Base-by-base conservation (phyloP, 2,888 invertebrate genomes). In the Brachylomia viminalis region DNA sequence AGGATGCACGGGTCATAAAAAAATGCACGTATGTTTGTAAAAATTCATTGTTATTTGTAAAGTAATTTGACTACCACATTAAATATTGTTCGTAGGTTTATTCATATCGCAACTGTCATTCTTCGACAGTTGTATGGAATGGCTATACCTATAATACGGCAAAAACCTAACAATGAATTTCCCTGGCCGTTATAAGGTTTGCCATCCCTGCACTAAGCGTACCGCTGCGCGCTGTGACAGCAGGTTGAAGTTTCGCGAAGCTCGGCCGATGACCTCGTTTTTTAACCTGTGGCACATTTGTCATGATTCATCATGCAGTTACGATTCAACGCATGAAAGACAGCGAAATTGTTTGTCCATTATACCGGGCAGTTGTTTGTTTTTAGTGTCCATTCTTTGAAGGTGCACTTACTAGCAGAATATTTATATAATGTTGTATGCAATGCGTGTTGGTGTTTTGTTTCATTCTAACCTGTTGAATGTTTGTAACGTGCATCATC, bases 271-370 rank as follows among this genome's bases (percentile, higher is more conserved):
- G 89, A 90, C 91, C 91, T 88, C 84, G 84, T 86, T 88, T 83
- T 88, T 84, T 81, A 79, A 77, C 64, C 72, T 79, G 82, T 78
- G 84, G 80, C 76, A 81, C 72, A 78, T 84, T 85, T 80, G 71
- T 72, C 77, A 83, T 92, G 91, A 92, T 85, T 92, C 92, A 92
- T 90, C 86, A 79, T 80, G 81, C 85, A 86, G 87, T 86, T 82
- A 75, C 87, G 61, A 87, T 88, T 85, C 86, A 77, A 80, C 71
- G 79, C 77, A 84, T 85, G 74, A 80, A 70, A 75, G 56, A 70
- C 78, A 61, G 70, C 45, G 30, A 75, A 77, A 79, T 80, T 86
- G 42, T 80, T 87, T 85, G 81, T 77, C 62, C 76, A 47, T n/a
- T n/a, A n/a, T 64, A 73, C 47, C 66, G 15, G 66, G 62, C 30